These are phyloP conservation scores for Cydia fagiglandana DNA, from an alignment of 1,140 invertebrate genomes.

Conservation along the genomic window DNA sequence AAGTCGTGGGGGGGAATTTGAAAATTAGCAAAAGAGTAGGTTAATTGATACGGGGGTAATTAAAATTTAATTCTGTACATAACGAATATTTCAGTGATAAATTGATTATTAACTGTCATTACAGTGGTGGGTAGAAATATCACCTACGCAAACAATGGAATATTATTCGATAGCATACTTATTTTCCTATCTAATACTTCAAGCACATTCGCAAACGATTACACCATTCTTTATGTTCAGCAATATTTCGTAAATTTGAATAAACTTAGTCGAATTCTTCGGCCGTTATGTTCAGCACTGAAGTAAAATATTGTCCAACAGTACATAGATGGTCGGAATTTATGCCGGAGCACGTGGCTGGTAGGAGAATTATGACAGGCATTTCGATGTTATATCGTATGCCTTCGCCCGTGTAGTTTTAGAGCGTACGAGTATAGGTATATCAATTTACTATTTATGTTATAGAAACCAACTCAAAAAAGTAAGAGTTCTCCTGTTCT, in stretches of 20 bases:
- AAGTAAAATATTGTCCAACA: constrained; percentile 49
- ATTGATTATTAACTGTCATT: too few species aligned
- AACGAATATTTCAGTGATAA: too few species aligned
- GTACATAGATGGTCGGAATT: constrained; percentile 47
- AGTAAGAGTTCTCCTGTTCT: too few species aligned
- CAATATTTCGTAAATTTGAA: constrained; percentile 36
- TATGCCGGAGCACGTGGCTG: constrained; percentile 53
- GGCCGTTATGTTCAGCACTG: constrained; percentile 43
- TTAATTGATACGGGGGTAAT: too few species aligned
- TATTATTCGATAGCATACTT: too few species aligned
- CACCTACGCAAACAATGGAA: too few species aligned
- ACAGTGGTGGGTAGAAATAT: too few species aligned
- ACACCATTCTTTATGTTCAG: neutral
- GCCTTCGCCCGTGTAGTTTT: constrained; percentile 20
- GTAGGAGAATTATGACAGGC: constrained; percentile 50
- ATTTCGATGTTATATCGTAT: constrained; percentile 48
- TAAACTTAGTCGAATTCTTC: constrained; percentile 33
- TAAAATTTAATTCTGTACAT: too few species aligned
- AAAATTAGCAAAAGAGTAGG: too few species aligned
- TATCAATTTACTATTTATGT: neutral
- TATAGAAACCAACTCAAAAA: too few species aligned
- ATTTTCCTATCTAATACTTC: neutral
- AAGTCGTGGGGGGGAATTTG: too few species aligned
- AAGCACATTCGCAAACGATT: neutral
- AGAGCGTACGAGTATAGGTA: neutral